Conservation (phyloP, 2,113 vertebrate species). For the Oncorhynchus mykiss region DNA sequence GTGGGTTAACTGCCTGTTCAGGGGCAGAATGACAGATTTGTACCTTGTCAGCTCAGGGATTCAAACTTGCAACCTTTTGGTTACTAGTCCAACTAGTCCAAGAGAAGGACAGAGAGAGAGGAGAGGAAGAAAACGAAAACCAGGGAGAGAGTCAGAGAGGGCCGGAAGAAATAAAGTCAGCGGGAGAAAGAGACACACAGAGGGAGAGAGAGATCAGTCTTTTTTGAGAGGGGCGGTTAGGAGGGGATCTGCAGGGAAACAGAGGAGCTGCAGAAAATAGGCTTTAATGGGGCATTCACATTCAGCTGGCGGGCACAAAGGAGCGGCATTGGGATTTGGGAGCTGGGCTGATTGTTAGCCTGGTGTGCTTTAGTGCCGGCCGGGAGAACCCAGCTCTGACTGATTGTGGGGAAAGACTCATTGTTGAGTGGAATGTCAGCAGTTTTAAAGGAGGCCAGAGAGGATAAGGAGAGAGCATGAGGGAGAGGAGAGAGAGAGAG, state of each 20-base stretch:
- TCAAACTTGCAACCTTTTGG: too few relatives aligned
- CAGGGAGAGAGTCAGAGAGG: background rate
- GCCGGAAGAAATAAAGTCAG: background rate
- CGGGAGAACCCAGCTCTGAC: slow-evolving; percentile 34
- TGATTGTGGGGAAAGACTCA: slow-evolving; percentile 39
- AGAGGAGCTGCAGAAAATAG: slow-evolving; percentile 53
- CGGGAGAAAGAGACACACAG: background rate
- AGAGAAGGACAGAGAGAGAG: background rate
- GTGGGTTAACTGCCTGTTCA: too few relatives aligned
- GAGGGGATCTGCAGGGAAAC: background rate
- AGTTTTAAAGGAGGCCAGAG: slow-evolving; percentile 38
- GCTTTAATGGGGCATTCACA: slow-evolving; percentile 64
- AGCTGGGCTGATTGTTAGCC: slow-evolving; percentile 45
- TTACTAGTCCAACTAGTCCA: too few relatives aligned
- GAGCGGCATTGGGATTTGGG: slow-evolving; percentile 48
- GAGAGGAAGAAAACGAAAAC: background rate
- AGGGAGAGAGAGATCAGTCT: background rate
- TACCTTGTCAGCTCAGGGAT: too few relatives aligned
- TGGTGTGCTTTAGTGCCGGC: slow-evolving; percentile 41
- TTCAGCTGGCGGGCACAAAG: slow-evolving; percentile 56
- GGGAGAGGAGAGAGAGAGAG: background rate
- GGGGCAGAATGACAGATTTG: too few relatives aligned
- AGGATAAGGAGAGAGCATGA: background rate
- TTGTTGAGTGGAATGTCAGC: slow-evolving; percentile 56
- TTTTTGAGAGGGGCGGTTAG: background rate